Conservation (phyloP, 2,113 vertebrate species). For the Strigops habroptila region DNA sequence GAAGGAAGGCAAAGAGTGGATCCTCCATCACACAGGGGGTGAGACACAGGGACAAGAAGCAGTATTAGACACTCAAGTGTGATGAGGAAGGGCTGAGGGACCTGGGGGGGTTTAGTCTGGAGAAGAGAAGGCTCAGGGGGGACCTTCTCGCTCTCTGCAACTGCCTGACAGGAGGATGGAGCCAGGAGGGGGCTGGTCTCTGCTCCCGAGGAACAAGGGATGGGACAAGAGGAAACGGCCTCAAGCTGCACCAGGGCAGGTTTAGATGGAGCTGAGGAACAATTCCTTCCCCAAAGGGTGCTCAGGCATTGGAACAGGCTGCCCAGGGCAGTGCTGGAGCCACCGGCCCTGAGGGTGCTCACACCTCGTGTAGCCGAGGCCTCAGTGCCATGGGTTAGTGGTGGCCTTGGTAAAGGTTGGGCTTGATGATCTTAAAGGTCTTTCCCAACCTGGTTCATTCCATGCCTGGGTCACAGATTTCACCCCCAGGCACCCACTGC, state of each 20-base stretch:
- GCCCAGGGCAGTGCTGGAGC: too few relatives aligned
- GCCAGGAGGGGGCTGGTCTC: too few relatives aligned
- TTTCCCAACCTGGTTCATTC: background rate
- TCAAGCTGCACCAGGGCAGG: too few relatives aligned
- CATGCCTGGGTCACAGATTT: background rate
- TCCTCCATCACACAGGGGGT: rapidly evolving
- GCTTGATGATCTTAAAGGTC: too few relatives aligned
- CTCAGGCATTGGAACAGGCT: too few relatives aligned
- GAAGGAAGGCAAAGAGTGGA: background rate
- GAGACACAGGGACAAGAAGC: background rate
- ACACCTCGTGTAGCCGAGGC: background rate
- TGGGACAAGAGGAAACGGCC: too few relatives aligned
- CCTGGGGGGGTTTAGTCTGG: background rate
- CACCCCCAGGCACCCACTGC: background rate
- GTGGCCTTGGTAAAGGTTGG: background rate
- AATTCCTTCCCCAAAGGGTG: too few relatives aligned
- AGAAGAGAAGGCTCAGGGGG: background rate
- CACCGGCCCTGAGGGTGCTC: background rate
- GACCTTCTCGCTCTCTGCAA: background rate
- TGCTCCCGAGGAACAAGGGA: too few relatives aligned
- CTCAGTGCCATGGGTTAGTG: background rate
- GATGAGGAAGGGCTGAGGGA: background rate
- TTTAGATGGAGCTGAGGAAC: too few relatives aligned
- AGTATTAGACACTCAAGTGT: background rate
- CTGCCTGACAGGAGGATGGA: too few relatives aligned